A percentile compares a stretch with the other conserved stretches of the same genome.
phyloP scores from a whole-genome alignment of 2,888 invertebrate genomes.

The Lepas anatifera region DNA sequence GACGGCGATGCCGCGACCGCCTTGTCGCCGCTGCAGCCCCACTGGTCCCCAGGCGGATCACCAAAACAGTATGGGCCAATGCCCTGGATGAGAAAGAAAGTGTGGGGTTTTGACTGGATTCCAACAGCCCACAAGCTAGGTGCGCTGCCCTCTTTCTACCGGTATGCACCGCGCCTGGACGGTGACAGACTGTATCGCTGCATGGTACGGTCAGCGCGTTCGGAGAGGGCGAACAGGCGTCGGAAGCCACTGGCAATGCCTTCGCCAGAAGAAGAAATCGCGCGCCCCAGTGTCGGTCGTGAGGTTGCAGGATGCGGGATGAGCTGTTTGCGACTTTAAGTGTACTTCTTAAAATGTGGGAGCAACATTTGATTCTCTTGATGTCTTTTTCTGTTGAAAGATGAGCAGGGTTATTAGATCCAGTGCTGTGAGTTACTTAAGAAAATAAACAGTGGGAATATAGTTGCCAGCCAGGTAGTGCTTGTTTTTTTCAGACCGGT shows the following conservation, averaged over 20 bases:
- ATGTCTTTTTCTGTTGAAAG: too few relatives aligned
- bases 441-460: too few relatives aligned
- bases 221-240: neutral
- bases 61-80: neutral
- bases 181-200: neutral
- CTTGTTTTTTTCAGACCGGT: too few relatives aligned
- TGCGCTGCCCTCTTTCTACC: slow-evolving; percentile 7
- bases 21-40: neutral
- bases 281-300: too few relatives aligned
- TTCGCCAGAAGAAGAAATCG: too few relatives aligned
- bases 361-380: too few relatives aligned
- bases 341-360: too few relatives aligned
- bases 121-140: slow-evolving; percentile 1
- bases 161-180: neutral
- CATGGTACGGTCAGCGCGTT: neutral
- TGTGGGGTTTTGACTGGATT: slow-evolving; percentile 7
- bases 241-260: neutral
- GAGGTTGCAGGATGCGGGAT: too few relatives aligned
- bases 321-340: too few relatives aligned
- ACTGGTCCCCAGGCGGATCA: neutral
- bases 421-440: too few relatives aligned
- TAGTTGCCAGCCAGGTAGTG: too few relatives aligned
- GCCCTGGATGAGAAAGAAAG: neutral
- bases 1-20: neutral
- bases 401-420: too few relatives aligned